Evolutionary conservation across 2,113 vertebrate species (phyloP).

Genomic region (Nyctibius bracteatus): DNA sequence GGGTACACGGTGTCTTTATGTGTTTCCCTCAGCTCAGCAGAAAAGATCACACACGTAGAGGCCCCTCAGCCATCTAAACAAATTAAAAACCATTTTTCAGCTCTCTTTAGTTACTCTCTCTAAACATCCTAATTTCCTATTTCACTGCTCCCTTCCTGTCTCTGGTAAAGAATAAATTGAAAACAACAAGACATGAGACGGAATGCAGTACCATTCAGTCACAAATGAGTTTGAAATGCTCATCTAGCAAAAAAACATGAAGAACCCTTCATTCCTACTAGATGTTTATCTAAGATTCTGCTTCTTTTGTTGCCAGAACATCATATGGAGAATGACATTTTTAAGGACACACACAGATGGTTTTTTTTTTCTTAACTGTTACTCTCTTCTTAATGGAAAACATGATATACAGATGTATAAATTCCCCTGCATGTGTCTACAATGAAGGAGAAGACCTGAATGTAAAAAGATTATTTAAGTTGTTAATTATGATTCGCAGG

Average conservation of each 20-base stretch:
- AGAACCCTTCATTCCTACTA: background rate
- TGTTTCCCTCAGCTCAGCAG: background rate
- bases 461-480: background rate
- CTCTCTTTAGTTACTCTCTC: slow-evolving; percentile 10
- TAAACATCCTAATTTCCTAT: slow-evolving; percentile 49
- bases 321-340: background rate
- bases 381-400: background rate
- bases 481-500: background rate
- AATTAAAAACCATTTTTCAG: slow-evolving; percentile 16
- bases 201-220: background rate
- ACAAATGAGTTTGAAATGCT: slow-evolving; percentile 9
- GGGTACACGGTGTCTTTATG: background rate
- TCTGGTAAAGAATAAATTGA: slow-evolving; percentile 23
- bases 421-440: background rate
- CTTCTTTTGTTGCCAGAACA: background rate
- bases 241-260: background rate
- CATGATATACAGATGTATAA: background rate
- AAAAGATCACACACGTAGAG: background rate
- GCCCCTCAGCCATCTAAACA: slow-evolving; percentile 30
- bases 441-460: background rate
- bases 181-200: background rate
- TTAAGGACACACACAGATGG: background rate
- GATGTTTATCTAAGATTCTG: background rate
- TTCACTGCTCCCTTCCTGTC: slow-evolving; percentile 25
- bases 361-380: background rate